These are phyloP conservation scores for Alethe diademata DNA, from an alignment of 2,113 vertebrate genomes.

Conservation along the genomic window DNA sequence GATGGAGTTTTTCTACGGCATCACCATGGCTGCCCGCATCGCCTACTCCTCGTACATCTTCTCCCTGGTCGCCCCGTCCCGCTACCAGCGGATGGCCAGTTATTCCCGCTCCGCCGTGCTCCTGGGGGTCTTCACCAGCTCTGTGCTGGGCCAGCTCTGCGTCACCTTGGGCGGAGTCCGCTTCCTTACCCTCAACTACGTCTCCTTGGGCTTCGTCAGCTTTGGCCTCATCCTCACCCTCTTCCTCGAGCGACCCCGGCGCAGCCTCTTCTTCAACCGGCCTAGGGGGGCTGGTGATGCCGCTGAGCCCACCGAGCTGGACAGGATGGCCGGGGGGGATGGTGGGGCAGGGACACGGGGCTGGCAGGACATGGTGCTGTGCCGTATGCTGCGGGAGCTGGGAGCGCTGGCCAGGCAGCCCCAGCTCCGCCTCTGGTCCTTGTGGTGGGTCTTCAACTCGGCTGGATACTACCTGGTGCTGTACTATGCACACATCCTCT, in stretches of 20 bases:
- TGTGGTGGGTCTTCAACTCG: conserved; percentile 96
- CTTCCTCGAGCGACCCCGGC: conserved; percentile 85
- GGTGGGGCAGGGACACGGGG: rapidly evolving
- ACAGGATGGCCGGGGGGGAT: background rate
- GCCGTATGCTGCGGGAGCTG: conserved; percentile 83
- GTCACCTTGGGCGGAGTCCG: conserved; percentile 57
- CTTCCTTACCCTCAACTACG: conserved; percentile 74
- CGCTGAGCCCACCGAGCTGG: conserved; percentile 36
- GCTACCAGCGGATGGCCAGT: conserved; percentile 90
- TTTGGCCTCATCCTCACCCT: conserved; percentile 81
- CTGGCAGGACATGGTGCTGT: conserved; percentile 69
- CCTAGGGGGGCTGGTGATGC: rapidly evolving
- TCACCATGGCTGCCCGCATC: conserved; percentile 92
- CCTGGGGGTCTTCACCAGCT: conserved; percentile 91
- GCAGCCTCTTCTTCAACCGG: conserved; percentile 92
- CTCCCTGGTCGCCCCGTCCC: conserved; percentile 80
- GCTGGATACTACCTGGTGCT: conserved; percentile 92
- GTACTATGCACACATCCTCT: conserved; percentile 92
- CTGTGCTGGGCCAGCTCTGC: conserved; percentile 88
- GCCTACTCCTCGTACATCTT: conserved; percentile 98
- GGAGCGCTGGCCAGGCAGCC: conserved; percentile 57
- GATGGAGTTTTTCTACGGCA: conserved; percentile 93
- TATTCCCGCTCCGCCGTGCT: conserved; percentile 87
- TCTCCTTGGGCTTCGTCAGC: conserved; percentile 85
- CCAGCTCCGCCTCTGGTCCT: conserved; percentile 88